These are phyloP conservation scores for Limenitis camilla DNA, from an alignment of 2,888 invertebrate genomes.

Conservation along the genomic window DNA sequence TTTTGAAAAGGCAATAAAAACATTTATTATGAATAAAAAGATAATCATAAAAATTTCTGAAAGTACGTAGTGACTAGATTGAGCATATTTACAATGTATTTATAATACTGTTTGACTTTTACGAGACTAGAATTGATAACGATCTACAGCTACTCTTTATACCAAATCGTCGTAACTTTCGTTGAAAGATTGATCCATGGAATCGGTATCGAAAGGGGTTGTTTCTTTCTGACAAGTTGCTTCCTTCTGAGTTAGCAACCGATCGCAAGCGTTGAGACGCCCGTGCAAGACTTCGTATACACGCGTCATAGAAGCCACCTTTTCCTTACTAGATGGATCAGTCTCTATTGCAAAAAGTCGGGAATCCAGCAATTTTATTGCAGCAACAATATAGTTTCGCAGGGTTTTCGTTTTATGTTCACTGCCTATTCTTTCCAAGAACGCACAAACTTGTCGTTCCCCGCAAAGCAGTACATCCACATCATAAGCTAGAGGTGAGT, in stretches of 20 bases:
- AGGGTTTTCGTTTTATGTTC: slow-evolving; percentile 69
- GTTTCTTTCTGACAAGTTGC: slow-evolving; percentile 39
- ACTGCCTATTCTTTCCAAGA: slow-evolving; percentile 61
- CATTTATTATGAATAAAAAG: too few species aligned
- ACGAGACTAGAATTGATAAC: slow-evolving; percentile 5
- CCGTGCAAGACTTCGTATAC: slow-evolving; percentile 66
- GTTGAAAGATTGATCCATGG: slow-evolving; percentile 56
- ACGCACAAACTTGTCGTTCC: slow-evolving; percentile 65
- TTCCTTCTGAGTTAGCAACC: slow-evolving; percentile 56
- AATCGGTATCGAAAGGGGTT: slow-evolving; percentile 50
- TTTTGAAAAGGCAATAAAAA: too few species aligned
- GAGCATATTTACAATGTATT: slow-evolving; percentile 12
- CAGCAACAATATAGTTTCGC: slow-evolving; percentile 67
- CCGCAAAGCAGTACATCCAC: slow-evolving; percentile 67
- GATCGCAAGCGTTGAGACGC: slow-evolving; percentile 60
- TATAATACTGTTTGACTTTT: slow-evolving; percentile 13
- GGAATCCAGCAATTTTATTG: slow-evolving; percentile 66
- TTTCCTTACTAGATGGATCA: slow-evolving; percentile 67
- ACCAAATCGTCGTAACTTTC: slow-evolving; percentile 55
- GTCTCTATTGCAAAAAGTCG: slow-evolving; percentile 68
- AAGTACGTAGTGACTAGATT: slow-evolving; percentile 15
- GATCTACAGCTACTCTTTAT: slow-evolving; percentile 27
- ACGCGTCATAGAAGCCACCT: slow-evolving; percentile 66
- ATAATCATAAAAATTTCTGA: too few species aligned
- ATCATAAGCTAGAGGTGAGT: slow-evolving; percentile 68